Base-by-base conservation (phyloP, 2,888 invertebrate genomes). In the Labia minor region DNA sequence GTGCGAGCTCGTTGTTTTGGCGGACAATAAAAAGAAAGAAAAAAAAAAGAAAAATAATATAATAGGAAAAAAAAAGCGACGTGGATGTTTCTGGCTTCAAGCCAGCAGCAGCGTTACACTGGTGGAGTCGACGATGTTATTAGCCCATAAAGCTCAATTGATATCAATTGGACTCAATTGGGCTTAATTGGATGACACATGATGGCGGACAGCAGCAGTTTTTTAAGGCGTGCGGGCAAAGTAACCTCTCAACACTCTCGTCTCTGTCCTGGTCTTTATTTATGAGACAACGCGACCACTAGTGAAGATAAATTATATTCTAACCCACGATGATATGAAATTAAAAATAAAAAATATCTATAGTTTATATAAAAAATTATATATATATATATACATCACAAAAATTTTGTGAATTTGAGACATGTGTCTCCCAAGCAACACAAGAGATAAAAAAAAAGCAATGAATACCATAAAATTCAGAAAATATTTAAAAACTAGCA, bases 141-240 rank as follows among this genome's bases (percentile, higher is more conserved):
- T 70, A 71, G 65, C 67, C 70, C 69, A 71, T 71, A 62, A 77
- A 78, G 73, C 73, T 76, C 76, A 79, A 79, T 79, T 79, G 76
- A 76, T 74, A 72, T 73, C 78, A 78, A 79, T 78, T 70, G 69
- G 75, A 71, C 72, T 78, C 78, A 78, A 78, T 79, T 79, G 77
- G 73, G 70, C 67, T 67, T 71, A 72, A 73, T 72, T 73, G 71
- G 71, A 67, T 63, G 69, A 67, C 66, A 67, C 66, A 67, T 66
- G 66, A 67, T 68, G 49, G 49, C 49, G 49, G 49, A 49, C 49
- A 49, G 49, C 49, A 49, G 49, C 49, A 11, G 49, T 49, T 49
- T 49, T 49, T 49, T 49, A 49, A 49, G 49, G 49, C 49, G 49
- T 49, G 49, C 49, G 49, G 49, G 49, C 49, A n/a, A 16, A 49